These are phyloP conservation scores for Falco punctatus DNA, from an alignment of 2,113 vertebrate genomes.

Conservation along the genomic window DNA sequence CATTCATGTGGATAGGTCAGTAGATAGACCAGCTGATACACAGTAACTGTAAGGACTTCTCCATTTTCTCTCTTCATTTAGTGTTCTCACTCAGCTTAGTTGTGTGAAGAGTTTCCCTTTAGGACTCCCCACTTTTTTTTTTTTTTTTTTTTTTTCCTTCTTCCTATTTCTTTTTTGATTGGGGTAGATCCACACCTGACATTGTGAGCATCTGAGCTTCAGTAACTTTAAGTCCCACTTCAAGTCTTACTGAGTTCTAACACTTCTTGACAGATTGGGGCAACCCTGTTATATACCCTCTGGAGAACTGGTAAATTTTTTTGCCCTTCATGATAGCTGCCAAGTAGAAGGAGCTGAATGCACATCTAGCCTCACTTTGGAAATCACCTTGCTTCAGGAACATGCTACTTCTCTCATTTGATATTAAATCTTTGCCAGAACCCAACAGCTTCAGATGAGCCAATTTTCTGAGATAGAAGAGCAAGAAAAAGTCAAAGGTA, in stretches of 20 bases:
- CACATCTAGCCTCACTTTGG: conserved; percentile 46
- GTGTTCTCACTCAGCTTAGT: not conserved
- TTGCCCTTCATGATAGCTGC: conserved; percentile 39
- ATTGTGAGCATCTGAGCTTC: conserved; percentile 44
- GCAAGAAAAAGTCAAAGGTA: conserved; percentile 57
- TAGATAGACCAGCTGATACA: not conserved
- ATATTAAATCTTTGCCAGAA: conserved; percentile 55
- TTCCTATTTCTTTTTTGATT: not conserved
- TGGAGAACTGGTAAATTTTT: conserved; percentile 43
- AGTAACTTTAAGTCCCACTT: conserved; percentile 54
- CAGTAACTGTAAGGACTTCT: not conserved
- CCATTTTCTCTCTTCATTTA: not conserved
- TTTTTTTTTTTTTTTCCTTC: not conserved
- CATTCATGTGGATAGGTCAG: not conserved
- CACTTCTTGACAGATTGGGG: conserved; percentile 62
- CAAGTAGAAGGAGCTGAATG: conserved; percentile 48
- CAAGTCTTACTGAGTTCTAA: conserved; percentile 39
- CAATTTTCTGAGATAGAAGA: conserved; percentile 55
- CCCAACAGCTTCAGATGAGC: conserved; percentile 51
- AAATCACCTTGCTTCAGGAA: conserved; percentile 56
- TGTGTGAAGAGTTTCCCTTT: not conserved
- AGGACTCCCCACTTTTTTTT: not conserved
- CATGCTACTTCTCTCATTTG: conserved; percentile 55
- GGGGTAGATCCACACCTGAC: conserved; percentile 36
- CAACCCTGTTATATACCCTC: conserved; percentile 56